Evolutionary conservation across 1,140 invertebrate genomes (phyloP).

Genomic region (Nasonia vitripennis): DNA sequence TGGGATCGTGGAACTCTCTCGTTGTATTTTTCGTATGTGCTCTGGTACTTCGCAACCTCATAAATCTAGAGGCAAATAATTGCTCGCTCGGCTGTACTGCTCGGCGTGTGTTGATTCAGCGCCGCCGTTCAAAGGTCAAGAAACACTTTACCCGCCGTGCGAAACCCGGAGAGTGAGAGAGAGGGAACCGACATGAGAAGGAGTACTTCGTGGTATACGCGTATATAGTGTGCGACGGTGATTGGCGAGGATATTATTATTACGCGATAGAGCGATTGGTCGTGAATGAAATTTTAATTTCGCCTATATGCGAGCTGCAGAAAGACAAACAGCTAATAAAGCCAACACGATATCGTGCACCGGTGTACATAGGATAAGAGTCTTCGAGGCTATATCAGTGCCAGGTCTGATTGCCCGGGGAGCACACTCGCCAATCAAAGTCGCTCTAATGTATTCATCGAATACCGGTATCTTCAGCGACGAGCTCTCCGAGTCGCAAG

Average conservation of each 20-base stretch:
- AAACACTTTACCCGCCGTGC: constrained; percentile 15
- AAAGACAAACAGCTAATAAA: not conserved
- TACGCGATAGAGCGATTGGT: too few relatives aligned
- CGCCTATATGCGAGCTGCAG: too few relatives aligned
- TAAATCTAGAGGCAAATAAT: constrained; percentile 65
- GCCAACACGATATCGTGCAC: too few relatives aligned
- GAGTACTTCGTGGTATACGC: not conserved
- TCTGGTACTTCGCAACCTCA: constrained; percentile 54
- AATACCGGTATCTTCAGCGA: constrained; percentile 47
- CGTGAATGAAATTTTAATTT: too few relatives aligned
- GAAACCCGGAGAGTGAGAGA: not conserved
- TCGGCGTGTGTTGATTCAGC: constrained; percentile 38
- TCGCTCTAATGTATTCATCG: constrained; percentile 69
- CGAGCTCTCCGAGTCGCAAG: not conserved
- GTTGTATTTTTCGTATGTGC: constrained; percentile 16
- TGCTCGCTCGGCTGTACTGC: constrained; percentile 49
- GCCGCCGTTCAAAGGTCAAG: constrained; percentile 45
- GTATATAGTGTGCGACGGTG: too few relatives aligned
- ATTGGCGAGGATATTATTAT: too few relatives aligned
- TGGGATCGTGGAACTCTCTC: not conserved
- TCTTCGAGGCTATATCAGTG: constrained; percentile 26
- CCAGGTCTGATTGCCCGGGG: constrained; percentile 34
- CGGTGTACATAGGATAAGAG: not conserved
- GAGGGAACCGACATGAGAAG: not conserved
- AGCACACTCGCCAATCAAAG: constrained; percentile 64